Percentiles rank a stretch among this genome's conserved stretches.
These are phyloP conservation scores for Gymnocephalus cernua DNA, from an alignment of 2,113 vertebrate genomes.

Conservation along the genomic window DNA sequence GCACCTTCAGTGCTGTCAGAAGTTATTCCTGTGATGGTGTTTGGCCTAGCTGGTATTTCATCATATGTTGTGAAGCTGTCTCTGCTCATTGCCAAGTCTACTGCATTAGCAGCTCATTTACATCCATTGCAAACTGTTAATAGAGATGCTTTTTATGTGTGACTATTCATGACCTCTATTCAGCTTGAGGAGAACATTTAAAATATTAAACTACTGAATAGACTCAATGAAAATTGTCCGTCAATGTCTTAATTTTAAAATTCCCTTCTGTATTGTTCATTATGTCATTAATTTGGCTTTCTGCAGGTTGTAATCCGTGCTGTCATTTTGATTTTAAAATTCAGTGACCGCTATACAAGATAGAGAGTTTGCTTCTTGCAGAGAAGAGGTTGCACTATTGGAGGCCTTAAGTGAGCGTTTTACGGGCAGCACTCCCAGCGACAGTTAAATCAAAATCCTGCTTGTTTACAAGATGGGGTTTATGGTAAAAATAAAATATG, in stretches of 20 bases:
- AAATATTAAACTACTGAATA: neutral
- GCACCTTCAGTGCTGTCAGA: constrained; percentile 32
- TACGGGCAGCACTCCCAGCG: constrained; percentile 26
- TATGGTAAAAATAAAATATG: constrained; percentile 22
- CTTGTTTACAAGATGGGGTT: constrained; percentile 49
- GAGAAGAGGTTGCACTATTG: neutral
- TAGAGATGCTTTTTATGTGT: neutral
- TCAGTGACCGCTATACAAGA: constrained; percentile 7
- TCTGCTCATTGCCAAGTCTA: constrained; percentile 12
- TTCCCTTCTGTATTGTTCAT: neutral
- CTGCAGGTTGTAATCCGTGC: constrained; percentile 4
- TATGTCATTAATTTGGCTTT: neutral
- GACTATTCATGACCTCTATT: neutral
- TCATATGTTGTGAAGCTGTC: constrained; percentile 26
- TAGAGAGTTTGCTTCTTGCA: constrained; percentile 20
- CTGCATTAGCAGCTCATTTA: constrained; percentile 2
- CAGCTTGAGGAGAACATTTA: neutral
- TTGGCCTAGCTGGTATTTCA: constrained; percentile 39
- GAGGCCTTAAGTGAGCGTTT: constrained; percentile 37
- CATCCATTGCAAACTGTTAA: constrained; percentile 3
- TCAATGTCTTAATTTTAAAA: neutral
- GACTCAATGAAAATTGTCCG: neutral
- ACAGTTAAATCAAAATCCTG: constrained; percentile 48
- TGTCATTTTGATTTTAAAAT: neutral
- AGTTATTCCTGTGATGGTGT: constrained; percentile 34